Base-by-base conservation (phyloP, 2,888 invertebrate species). In the Eurytoma californica region DNA sequence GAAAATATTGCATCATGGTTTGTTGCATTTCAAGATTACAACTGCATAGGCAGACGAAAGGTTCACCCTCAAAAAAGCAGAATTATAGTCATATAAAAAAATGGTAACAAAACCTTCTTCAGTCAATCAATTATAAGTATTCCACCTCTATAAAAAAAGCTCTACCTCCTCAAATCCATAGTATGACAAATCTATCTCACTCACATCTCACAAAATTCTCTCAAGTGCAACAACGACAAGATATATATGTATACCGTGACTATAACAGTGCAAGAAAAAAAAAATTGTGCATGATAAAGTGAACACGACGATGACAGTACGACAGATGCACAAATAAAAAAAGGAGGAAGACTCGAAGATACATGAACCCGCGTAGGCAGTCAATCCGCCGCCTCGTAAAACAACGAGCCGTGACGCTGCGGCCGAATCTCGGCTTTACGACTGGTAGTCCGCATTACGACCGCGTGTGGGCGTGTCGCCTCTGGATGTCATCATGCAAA, bases 151-250 rank as follows among this genome's bases (percentile, higher is more conserved):
- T n/a, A 39, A 39, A 39, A 39, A 1, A 7, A 39, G 9, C 39
- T 39, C 39, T 39, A 39, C 39, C 39, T 39, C 39, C 9, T 39
- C 39, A 39, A 39, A 39, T 39, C 9, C 9, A 9, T 9, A 39
- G 7, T 9, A 39, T 9, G 39, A 39, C 9, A 9, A 61, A 75
- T 47, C n/a, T n/a, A 61, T 53, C 20, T 63, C 51, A 14, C 60
- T 39, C 39, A 24, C 5, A 18, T 53, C 30, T n/a, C 3, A 57
- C 28, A 24, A 2, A 47, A 28, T 49, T 9, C 5, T 61, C 12
- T 14, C 30, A 57, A 24, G 58, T 74, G 65, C 74, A 69, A 70
- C 53, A 67, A 49, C 49, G 49, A 68, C 9, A 78, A 61, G 20
- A 55, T 68, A 12, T 68, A 53, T 20, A n/a, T 49, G 28, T 61